A percentile compares a stretch with the other conserved stretches of the same genome.
Conservation (phyloP, 2,113 vertebrate genomes). For the Morone saxatilis region DNA sequence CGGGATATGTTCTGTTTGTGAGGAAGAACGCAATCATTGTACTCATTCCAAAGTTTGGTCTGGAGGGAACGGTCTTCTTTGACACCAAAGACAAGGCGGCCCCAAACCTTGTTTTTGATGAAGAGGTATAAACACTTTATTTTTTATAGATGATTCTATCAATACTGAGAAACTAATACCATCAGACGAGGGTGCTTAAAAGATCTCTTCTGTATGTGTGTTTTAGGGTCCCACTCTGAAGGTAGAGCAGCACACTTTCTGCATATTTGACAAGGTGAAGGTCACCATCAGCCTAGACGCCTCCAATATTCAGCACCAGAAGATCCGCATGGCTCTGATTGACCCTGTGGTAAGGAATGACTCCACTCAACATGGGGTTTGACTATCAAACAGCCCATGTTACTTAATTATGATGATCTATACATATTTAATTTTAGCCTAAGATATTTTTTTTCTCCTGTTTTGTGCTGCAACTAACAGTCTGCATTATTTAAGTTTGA, state of each 20-base stretch:
- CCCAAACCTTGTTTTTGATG: slow-evolving; percentile 88
- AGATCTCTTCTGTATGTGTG: neutral
- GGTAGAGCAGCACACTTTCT: slow-evolving; percentile 90
- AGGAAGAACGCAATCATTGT: slow-evolving; percentile 97
- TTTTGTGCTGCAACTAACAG: neutral
- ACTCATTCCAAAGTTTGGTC: slow-evolving; percentile 95
- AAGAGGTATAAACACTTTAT: slow-evolving; percentile 84
- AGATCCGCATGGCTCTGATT: slow-evolving; percentile 94
- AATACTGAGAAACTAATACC: neutral
- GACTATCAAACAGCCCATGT: neutral
- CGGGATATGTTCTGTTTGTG: slow-evolving; percentile 94
- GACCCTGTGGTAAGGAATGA: slow-evolving; percentile 91
- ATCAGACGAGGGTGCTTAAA: neutral
- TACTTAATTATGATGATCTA: neutral
- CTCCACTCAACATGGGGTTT: neutral
- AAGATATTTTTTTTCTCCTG: neutral
- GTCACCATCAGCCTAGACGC: slow-evolving; percentile 93
- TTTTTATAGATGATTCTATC: neutral
- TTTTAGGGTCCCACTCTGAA: slow-evolving; percentile 89
- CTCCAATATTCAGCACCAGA: slow-evolving; percentile 97
- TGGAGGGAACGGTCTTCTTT: slow-evolving; percentile 98
- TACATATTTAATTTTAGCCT: no score
- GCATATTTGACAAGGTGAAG: slow-evolving; percentile 93
- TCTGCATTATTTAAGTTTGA: neutral
- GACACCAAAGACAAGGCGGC: slow-evolving; percentile 89